phyloP scores from a whole-genome alignment of 2,113 vertebrate genomes.

The Coreoperca whiteheadi region DNA sequence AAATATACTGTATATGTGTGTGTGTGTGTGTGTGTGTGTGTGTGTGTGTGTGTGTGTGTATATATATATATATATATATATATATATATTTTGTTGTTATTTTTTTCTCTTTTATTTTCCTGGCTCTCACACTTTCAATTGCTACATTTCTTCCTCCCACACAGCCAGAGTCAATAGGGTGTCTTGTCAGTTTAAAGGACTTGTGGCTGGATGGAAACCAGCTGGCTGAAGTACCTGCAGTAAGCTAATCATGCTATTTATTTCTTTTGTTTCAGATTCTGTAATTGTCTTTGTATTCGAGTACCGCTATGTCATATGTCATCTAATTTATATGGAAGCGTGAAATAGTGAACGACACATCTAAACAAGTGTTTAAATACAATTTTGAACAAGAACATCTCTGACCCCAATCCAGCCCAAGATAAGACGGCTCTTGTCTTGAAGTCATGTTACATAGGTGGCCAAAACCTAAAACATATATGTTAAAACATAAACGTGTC shows the following conservation, averaged over 20 bases:
- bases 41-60: no score
- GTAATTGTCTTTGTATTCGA: neutral
- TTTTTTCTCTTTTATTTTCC: slow-evolving; percentile 21
- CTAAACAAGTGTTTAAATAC: neutral
- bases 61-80: no score
- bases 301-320: neutral
- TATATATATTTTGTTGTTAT: neutral
- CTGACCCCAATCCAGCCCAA: no score
- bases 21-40: no score
- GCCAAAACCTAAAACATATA: neutral
- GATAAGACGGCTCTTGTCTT: neutral
- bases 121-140: slow-evolving; percentile 31
- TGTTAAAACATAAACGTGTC: neutral
- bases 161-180: slow-evolving; percentile 95
- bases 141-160: slow-evolving; percentile 57
- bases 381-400: neutral
- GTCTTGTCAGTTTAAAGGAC: slow-evolving; percentile 95
- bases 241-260: slow-evolving; percentile 74
- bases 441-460: neutral
- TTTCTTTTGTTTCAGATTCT: neutral
- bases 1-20: neutral
- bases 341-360: neutral
- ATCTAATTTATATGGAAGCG: neutral
- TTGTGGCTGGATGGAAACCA: slow-evolving; percentile 99
- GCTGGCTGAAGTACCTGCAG: slow-evolving; percentile 92